Conservation (phyloP, 2,113 vertebrate species). For the Spermophilus dauricus region DNA sequence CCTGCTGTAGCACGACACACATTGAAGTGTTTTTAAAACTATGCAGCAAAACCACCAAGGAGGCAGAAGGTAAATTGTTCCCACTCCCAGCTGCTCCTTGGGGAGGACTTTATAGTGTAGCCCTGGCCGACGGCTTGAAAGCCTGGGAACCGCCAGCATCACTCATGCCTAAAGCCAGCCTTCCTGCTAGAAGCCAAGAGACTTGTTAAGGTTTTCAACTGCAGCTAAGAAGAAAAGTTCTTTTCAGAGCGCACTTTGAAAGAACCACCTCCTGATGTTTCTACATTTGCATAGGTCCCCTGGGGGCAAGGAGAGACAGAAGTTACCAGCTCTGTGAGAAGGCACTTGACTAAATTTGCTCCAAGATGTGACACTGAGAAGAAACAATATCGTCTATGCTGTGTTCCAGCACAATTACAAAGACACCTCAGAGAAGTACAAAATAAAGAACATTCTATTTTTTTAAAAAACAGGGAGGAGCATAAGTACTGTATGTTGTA, state of each 20-base stretch:
- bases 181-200: constrained; percentile 52
- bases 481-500: background rate
- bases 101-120: background rate
- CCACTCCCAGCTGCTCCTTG: background rate
- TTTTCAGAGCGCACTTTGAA: background rate
- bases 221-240: background rate
- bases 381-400: fast-evolving
- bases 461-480: background rate
- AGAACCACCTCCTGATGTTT: background rate
- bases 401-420: background rate
- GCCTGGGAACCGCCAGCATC: background rate
- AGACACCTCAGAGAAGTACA: background rate
- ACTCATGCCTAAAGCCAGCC: background rate
- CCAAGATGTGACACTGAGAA: background rate
- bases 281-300: fast-evolving
- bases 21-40: background rate
- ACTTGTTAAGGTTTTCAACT: constrained; percentile 3
- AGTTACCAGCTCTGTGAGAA: background rate
- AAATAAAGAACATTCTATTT: background rate
- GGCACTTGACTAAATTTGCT: background rate
- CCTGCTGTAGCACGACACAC: background rate
- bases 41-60: background rate
- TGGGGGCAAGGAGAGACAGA: too few species aligned
- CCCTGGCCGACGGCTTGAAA: background rate
- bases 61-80: constrained; percentile 11